Evolutionary conservation across 2,113 vertebrate species (phyloP).

Genomic region (Ctenomys sociabilis): DNA sequence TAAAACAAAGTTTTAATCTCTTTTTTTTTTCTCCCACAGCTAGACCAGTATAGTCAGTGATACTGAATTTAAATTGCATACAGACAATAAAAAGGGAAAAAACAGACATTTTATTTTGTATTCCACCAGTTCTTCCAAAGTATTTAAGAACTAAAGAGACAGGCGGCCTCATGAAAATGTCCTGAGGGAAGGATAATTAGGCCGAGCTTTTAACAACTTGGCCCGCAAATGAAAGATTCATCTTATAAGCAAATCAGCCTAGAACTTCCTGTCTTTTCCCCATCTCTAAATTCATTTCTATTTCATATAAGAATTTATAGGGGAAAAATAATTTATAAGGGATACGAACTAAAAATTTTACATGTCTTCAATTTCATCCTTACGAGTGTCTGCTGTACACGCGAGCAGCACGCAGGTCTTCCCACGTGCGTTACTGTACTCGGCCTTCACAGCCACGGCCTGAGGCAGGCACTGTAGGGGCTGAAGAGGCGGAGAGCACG

Average conservation of each 20-base stretch:
- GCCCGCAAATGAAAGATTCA: background rate
- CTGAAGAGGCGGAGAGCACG: background rate
- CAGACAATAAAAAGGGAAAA: background rate
- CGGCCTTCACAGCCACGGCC: accelerated
- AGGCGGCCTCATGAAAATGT: background rate
- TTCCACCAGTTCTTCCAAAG: background rate
- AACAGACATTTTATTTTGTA: background rate
- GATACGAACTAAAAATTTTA: background rate
- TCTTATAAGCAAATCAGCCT: background rate
- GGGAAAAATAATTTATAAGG: background rate
- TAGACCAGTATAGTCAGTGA: background rate
- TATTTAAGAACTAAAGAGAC: background rate
- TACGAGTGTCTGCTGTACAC: background rate
- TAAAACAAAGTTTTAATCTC: background rate
- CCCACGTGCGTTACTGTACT: accelerated
- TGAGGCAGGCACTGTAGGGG: background rate
- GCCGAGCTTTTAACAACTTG: background rate
- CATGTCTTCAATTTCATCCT: background rate
- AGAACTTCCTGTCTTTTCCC: background rate
- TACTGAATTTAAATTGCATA: background rate
- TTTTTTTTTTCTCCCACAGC: background rate
- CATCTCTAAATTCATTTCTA: background rate
- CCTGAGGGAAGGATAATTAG: background rate
- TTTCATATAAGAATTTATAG: background rate
- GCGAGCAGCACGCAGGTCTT: background rate